Evolutionary conservation across 2,797 vertebrate species (phyloP), one percentile per base, ranked within the genome.

Genomic region (Sebastes reedi): DNA sequence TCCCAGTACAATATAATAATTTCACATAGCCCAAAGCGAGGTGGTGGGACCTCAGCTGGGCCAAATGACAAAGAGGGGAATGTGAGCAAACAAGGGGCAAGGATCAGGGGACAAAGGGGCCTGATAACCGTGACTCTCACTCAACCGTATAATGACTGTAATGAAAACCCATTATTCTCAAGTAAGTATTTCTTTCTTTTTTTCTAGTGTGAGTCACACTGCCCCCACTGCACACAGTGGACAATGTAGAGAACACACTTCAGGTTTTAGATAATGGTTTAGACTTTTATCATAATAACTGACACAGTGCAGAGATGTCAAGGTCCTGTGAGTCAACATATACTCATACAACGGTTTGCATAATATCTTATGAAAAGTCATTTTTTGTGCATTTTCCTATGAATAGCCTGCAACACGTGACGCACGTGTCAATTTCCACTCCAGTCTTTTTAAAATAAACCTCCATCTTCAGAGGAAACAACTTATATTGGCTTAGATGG

Each of bases 1-100:
- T 94, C 89, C 84, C 72, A 77, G 89, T 92, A 91, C 92, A 92
- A 92, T 87, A 87, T 93, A 88, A 95, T 95, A 78, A 95, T 92
- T 94, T 90, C 91, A 92, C 88, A 91, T 86, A 65, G 92, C 93
- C 93, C 80, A 80, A 69, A 94, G 94, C 86, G 61, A 91, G 84
- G 85, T 87, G 84, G 71, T 25, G 84, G 83, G 88, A 94, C 92
- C 89, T 90, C 87, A 91, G 88, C 89, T 84, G 90, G 88, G 87
- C 87, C 81, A 22, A 80, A 85, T 80, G 86, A 91, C 90, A 90
- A 84, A 79, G 83, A 81, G 83, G 87, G 55, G 82, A 88, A 90
- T 73, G 83, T 87, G 89, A 91, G 88, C 88, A 93, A 93, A 93
- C 86, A 80, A 66, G 77, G 88, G 82, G 62, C 73, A 83, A 80